Base-by-base conservation (phyloP, 2,888 invertebrate genomes). In the Acronicta alni region DNA sequence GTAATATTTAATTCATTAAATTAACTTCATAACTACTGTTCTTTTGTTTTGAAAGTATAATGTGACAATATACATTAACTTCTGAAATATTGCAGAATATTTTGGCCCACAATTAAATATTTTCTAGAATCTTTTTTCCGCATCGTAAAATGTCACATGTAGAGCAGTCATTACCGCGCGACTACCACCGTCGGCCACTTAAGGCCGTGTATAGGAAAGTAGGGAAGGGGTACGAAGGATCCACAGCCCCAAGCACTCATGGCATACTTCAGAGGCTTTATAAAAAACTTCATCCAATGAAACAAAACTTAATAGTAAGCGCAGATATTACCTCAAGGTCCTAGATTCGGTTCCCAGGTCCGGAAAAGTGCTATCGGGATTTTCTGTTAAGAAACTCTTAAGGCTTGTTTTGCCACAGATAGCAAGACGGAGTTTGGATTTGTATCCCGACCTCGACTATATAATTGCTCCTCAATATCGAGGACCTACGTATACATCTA, bases 181-280 rank as follows among this genome's bases (percentile, higher is more conserved):
- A 39, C 44, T 52, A 35, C 35, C 41, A 57, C 61, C 41, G 38
- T 53, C 17, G 41, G 57, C 57, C 46, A 51, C 68, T 67, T 58
- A 43, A 49, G 46, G 42, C 35, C 37, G 17, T 20, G 15, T 48
- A 60, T 26, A 18, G 30, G 8, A 32, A 48, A 23, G 48, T 46
- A 35, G 41, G 57, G 43, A 35, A 48, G 44, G 54, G 68, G 57
- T 37, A 20, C 14, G 9, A 54, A 56, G 51, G 18, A 42, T 20
- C 30, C 53, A 30, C 18, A 38, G 14, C 18, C 38, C 26, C 15
- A 45, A 17, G n/a, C 35, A 51, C 41, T 38, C 35, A 43, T 16
- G 32, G 37, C 42, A 54, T 44, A 43, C 49, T 48, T 54, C n/a
- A 43, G 15, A 51, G 23, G 30, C n/a, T 20, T n/a, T 8, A 39